Percentiles rank a stretch among this genome's conserved stretches.
phyloP scores from a whole-genome alignment of 1,140 invertebrate species.

The Phymastichus coffea region DNA sequence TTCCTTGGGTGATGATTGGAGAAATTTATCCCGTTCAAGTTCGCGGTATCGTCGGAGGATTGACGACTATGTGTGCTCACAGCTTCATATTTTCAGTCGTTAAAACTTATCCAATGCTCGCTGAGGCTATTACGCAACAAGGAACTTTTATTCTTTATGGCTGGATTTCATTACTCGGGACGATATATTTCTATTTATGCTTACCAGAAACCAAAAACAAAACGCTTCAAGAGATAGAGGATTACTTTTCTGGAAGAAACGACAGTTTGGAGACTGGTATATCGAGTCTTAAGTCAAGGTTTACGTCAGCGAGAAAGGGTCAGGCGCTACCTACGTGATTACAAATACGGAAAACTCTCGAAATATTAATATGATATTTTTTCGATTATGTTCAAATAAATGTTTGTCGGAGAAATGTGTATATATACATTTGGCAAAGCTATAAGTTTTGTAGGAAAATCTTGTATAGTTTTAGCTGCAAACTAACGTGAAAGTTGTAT shows the following conservation, averaged over 20 bases:
- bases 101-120: constrained; percentile 65
- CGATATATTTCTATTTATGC: constrained; percentile 61
- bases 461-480: too few species aligned
- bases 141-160: constrained; percentile 68
- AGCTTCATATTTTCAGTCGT: constrained; percentile 68
- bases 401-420: too few species aligned
- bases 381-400: too few species aligned
- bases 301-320: constrained; percentile 40
- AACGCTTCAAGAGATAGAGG: constrained; percentile 75
- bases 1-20: constrained; percentile 75
- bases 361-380: too few species aligned
- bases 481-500: too few species aligned
- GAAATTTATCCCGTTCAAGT: constrained; percentile 69
- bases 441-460: too few species aligned
- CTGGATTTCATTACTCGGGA: constrained; percentile 61
- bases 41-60: constrained; percentile 65
- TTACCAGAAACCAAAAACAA: constrained; percentile 82
- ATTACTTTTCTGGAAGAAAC: constrained; percentile 64
- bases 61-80: constrained; percentile 68
- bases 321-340: constrained; percentile 44
- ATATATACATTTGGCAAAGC: too few species aligned
- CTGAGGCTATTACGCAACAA: constrained; percentile 56
- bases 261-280: constrained; percentile 46
- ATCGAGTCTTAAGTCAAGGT: constrained; percentile 35
- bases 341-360: too few species aligned